Evolutionary conservation across 2,113 vertebrate genomes (phyloP).

Genomic region (Baryphthengus martii): DNA sequence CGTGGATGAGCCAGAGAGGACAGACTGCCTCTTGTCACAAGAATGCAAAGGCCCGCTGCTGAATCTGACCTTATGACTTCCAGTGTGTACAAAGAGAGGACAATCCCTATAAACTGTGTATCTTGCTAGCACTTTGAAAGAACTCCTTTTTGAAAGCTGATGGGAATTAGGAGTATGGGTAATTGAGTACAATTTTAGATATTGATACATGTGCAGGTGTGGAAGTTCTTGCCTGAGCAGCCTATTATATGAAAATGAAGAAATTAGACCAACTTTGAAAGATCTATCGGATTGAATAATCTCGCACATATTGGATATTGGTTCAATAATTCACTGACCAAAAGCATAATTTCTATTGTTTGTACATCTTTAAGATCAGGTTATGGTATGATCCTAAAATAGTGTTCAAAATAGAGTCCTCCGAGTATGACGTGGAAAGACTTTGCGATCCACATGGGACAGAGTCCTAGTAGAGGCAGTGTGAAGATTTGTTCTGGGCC

Average conservation of each 20-base stretch:
- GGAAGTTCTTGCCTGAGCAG: neutral
- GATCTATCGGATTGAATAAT: neutral
- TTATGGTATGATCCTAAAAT: neutral
- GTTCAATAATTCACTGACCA: neutral
- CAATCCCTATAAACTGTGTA: neutral
- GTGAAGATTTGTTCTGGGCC: neutral
- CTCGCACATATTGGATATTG: neutral
- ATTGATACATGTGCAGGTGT: neutral
- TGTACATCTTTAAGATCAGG: neutral
- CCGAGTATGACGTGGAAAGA: neutral
- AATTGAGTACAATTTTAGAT: neutral
- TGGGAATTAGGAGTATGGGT: neutral
- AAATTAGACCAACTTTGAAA: neutral
- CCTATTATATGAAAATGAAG: neutral
- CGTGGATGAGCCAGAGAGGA: neutral
- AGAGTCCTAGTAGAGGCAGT: neutral
- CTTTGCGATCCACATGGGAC: neutral
- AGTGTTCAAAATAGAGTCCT: neutral
- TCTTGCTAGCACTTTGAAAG: neutral
- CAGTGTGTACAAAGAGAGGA: neutral
- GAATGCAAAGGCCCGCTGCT: neutral
- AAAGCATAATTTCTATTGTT: rapidly evolving
- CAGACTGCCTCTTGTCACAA: neutral
- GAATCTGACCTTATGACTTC: neutral
- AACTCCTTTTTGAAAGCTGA: neutral